These are phyloP conservation scores for Scalopus aquaticus DNA, from an alignment of 2,113 vertebrate genomes.

Conservation along the genomic window DNA sequence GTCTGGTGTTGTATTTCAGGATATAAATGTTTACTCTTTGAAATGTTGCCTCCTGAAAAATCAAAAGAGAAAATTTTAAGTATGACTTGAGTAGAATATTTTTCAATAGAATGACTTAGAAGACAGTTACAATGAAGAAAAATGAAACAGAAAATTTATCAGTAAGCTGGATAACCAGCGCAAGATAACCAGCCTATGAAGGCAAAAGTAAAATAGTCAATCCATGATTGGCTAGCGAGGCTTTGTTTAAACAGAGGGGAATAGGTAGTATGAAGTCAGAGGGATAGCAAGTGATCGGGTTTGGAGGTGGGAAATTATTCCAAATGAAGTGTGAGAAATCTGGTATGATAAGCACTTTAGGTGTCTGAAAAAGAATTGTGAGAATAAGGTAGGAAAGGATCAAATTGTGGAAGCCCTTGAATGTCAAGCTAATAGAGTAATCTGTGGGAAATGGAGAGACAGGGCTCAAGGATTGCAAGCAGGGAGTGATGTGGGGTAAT, in stretches of 20 bases:
- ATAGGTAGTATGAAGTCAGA: not conserved
- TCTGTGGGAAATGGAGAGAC: not conserved
- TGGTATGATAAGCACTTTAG: not conserved
- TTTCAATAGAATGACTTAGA: slow-evolving; percentile 17
- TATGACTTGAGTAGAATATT: not conserved
- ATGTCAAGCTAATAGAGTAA: not conserved
- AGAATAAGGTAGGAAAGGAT: not conserved
- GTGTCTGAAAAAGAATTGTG: not conserved
- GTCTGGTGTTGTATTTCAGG: not conserved
- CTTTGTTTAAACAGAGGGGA: not conserved
- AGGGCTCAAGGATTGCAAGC: not conserved
- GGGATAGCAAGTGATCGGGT: not conserved
- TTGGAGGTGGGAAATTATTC: not conserved
- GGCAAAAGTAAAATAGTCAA: not conserved
- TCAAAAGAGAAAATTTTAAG: slow-evolving; percentile 23
- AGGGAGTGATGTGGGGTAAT: not conserved
- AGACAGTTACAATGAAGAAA: not conserved
- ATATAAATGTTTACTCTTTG: not conserved
- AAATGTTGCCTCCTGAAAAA: not conserved
- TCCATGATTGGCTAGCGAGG: not conserved
- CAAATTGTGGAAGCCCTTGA: not conserved
- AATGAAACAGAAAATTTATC: not conserved
- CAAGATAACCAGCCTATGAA: not conserved
- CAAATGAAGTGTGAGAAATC: not conserved
- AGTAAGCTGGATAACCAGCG: not conserved